Evolutionary conservation across 1,140 invertebrate species (phyloP), one percentile per base, ranked within the genome.

Genomic region (Zaprionus lachaisei): DNA sequence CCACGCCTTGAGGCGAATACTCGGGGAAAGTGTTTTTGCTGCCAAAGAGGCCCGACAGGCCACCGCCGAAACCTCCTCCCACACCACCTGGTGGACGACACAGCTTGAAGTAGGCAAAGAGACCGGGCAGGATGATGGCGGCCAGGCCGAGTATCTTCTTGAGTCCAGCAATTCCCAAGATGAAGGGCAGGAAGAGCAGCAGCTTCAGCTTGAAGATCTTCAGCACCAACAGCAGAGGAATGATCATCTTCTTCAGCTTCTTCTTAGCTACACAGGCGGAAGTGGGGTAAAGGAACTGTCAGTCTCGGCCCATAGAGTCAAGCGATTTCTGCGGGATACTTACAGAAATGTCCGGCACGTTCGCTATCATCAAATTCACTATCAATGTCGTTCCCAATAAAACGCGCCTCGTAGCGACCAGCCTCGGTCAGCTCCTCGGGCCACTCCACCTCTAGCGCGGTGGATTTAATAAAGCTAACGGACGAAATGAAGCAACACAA

Each of bases 131-230:
- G 24, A 96, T 94, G 44, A 97, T 94, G 22, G 96, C 96, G 81
- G 96, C 93, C 84, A 97, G 95, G 37, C 96, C 96, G 2, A 97
- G 94, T 83, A 97, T 94, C 81, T 97, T 97, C 93, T 97, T 97
- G 85, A 97, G 96, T 22, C 96, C 97, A 9, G 95, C 96, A 67
- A 97, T 93, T 12, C 96, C 96, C 31, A 97, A 93, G 57, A 97
- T 97, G 72, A 97, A 94, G 2, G 96, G 96, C 83, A 97, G 90
- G 93, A 97, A 97, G 4, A 97, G 93, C 1, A 97, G 93, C 17
- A 97, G 93, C 80, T 97, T 97, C 81, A 97, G 81, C 92, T 97
- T 97, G 94, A 97, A 97, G 55, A 97, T 94, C 91, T 97, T 97
- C 66, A 97, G 91, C 61, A 97, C 95, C 67, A 97, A 92, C 79